phyloP scores from a whole-genome alignment of 2,888 invertebrate species.

The Heliothis peltigera region DNA sequence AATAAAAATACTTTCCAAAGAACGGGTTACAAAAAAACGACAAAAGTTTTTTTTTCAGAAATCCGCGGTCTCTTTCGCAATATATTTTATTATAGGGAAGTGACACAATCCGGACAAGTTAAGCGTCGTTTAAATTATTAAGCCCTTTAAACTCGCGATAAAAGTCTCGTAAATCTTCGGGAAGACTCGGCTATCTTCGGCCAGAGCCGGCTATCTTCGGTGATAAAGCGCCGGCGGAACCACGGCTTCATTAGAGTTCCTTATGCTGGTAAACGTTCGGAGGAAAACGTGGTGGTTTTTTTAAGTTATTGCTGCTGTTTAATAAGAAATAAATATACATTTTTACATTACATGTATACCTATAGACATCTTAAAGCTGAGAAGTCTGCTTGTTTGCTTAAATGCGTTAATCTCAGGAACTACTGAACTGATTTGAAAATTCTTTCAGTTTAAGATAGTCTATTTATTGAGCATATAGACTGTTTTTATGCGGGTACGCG shows the following conservation, averaged over 20 bases:
- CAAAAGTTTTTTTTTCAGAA: conserved; percentile 6
- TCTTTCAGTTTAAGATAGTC: too few species aligned
- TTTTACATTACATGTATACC: too few species aligned
- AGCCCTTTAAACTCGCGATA: conserved; percentile 72
- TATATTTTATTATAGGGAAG: conserved; percentile 49
- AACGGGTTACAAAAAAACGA: conserved; percentile 1
- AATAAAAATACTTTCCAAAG: too few species aligned
- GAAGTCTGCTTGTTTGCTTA: too few species aligned
- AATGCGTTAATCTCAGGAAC: too few species aligned
- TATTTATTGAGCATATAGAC: too few species aligned
- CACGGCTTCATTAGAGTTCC: conserved; percentile 46
- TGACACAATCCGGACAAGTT: conserved; percentile 59
- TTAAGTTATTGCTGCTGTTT: neutral
- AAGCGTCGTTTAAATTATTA: conserved; percentile 69
- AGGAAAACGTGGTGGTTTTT: conserved; percentile 19
- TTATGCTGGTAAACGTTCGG: conserved; percentile 4
- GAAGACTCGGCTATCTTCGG: conserved; percentile 54
- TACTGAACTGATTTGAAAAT: too few species aligned
- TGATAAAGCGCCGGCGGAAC: conserved; percentile 57
- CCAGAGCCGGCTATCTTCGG: conserved; percentile 56
- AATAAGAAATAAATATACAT: too few species aligned
- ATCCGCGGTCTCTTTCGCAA: conserved; percentile 30
- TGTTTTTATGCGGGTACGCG: too few species aligned
- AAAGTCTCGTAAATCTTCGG: conserved; percentile 70
- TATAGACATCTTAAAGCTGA: too few species aligned